phyloP scores from a whole-genome alignment of 2,888 invertebrate genomes.

The Scaptomyza parva region DNA sequence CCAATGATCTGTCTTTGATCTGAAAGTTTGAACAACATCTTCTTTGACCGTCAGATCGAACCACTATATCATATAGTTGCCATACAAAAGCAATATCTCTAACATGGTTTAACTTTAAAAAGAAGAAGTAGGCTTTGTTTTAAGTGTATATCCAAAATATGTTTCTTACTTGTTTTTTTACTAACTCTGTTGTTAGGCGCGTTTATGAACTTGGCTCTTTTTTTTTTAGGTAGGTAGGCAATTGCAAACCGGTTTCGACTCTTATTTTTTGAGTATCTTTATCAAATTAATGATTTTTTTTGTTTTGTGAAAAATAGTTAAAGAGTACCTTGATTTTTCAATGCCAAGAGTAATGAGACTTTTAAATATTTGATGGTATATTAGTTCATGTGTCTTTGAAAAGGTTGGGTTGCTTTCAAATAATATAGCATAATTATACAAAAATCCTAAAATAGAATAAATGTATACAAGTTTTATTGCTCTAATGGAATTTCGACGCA shows the following conservation, averaged over 20 bases:
- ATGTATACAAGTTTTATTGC: background rate
- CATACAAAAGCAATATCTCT: too few relatives aligned
- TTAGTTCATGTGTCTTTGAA: background rate
- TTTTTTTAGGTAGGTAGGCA: slow-evolving; percentile 27
- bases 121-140: too few relatives aligned
- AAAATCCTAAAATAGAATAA: background rate
- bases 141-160: too few relatives aligned
- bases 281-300: slow-evolving; percentile 38
- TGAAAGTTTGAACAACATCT: too few relatives aligned
- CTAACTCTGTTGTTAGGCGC: slow-evolving; percentile 19
- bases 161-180: background rate
- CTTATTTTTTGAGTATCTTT: slow-evolving; percentile 26
- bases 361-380: background rate
- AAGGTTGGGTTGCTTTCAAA: background rate
- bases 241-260: slow-evolving; percentile 64
- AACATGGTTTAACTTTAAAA: too few relatives aligned
- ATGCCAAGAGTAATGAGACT: background rate
- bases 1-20: too few relatives aligned
- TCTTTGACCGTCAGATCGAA: too few relatives aligned
- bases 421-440: background rate
- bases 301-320: slow-evolving; percentile 5
- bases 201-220: slow-evolving; percentile 49
- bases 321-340: slow-evolving; percentile 25
- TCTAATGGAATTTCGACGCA: background rate
- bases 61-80: too few relatives aligned